Conservation (phyloP, 2,113 vertebrate species). For the Corythaeola cristata region DNA sequence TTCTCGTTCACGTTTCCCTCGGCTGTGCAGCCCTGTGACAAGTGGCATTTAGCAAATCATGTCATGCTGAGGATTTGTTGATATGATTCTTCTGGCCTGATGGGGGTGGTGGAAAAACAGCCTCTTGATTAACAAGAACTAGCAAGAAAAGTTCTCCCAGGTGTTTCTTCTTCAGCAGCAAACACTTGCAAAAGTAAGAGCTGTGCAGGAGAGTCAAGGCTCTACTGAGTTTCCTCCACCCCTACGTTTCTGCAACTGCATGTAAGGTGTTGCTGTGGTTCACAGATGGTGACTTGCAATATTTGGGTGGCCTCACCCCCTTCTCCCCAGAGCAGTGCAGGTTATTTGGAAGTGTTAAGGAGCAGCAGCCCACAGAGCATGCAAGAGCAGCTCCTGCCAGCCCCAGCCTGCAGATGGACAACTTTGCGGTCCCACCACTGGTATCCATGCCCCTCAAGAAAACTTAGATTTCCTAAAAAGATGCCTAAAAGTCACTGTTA, state of each 20-base stretch:
- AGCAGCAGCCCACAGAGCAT: background rate
- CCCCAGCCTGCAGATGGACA: background rate
- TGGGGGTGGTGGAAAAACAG: no score
- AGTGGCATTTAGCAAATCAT: background rate
- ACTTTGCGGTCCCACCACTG: background rate
- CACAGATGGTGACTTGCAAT: background rate
- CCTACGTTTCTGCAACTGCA: fast-evolving
- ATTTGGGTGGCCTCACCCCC: background rate
- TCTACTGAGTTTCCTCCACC: background rate
- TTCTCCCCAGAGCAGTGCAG: background rate
- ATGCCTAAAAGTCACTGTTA: background rate
- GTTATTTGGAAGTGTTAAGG: background rate
- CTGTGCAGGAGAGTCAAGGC: fast-evolving
- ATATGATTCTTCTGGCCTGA: background rate
- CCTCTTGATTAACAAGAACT: background rate
- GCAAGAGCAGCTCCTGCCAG: background rate
- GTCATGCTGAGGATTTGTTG: background rate
- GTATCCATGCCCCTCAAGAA: fast-evolving
- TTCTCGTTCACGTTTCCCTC: fast-evolving
- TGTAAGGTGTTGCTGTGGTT: background rate
- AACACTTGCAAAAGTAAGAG: fast-evolving
- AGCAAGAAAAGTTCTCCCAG: background rate
- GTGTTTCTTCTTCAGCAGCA: background rate
- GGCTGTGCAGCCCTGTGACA: background rate
- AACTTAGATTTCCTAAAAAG: background rate